Conservation (phyloP, 2,888 invertebrate species). For the Eupeodes luniger region DNA sequence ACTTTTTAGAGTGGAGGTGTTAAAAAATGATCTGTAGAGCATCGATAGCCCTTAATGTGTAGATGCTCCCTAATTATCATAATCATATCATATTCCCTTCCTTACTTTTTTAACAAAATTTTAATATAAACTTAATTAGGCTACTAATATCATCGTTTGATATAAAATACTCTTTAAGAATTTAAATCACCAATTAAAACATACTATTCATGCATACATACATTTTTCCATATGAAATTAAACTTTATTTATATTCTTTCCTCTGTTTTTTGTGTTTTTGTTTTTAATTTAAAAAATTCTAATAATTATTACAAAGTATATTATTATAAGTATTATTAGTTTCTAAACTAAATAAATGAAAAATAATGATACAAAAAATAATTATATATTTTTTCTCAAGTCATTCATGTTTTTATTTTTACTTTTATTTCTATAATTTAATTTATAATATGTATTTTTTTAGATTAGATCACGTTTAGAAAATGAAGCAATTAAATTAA, state of each 20-base stretch:
- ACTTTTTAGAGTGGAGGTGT: no score
- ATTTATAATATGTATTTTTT: slow-evolving; percentile 43
- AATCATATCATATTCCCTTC: no score
- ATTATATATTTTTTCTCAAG: slow-evolving; percentile 34
- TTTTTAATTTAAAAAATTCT: slow-evolving; percentile 67
- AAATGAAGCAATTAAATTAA: slow-evolving; percentile 54
- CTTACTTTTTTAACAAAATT: no score
- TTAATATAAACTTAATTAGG: no score
- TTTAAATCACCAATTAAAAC: background rate
- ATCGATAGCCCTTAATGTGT: no score
- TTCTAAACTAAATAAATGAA: slow-evolving; percentile 63
- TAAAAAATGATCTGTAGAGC: no score
- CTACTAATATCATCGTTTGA: no score
- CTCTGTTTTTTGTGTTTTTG: slow-evolving; percentile 28
- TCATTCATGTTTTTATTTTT: slow-evolving; percentile 47
- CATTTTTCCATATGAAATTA: slow-evolving; percentile 63
- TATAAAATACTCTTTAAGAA: no score
- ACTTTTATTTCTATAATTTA: slow-evolving; percentile 42
- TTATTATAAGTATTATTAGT: slow-evolving; percentile 53
- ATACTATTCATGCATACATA: background rate
- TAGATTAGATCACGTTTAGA: slow-evolving; percentile 61
- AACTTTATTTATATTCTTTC: slow-evolving; percentile 64
- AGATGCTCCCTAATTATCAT: no score
- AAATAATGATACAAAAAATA: slow-evolving; percentile 62
- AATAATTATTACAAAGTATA: slow-evolving; percentile 68